A percentile compares a stretch with the other conserved stretches of the same genome.
Conservation (phyloP, 2,888 invertebrate species). For the Clanis bilineata region DNA sequence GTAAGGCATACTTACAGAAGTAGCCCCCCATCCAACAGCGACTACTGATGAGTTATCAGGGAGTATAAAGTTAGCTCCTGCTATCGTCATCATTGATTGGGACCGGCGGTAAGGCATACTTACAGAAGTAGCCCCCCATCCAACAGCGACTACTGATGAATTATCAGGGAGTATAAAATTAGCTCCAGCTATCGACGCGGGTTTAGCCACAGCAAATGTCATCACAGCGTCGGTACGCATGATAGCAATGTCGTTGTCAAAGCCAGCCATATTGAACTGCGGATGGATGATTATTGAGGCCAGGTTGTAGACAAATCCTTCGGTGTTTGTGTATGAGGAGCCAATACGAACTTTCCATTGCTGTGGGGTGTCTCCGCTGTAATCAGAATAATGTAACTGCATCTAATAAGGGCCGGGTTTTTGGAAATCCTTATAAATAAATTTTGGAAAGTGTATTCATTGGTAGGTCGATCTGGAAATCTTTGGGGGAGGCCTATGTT, state of each 20-base stretch:
- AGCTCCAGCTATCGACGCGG: not conserved
- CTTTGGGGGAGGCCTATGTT: too few relatives aligned
- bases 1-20: too few relatives aligned
- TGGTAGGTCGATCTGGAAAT: too few relatives aligned
- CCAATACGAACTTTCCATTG: slow-evolving; percentile 5
- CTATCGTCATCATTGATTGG: too few relatives aligned
- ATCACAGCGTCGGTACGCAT: not conserved
- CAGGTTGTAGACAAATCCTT: not conserved
- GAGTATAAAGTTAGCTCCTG: too few relatives aligned
- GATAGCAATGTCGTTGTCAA: not conserved
- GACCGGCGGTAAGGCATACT: too few relatives aligned
- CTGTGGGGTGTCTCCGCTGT: not conserved
- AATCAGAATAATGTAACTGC: too few relatives aligned
- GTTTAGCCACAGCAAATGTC: not conserved
- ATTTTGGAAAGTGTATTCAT: too few relatives aligned
- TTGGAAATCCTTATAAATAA: too few relatives aligned
- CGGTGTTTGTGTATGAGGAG: not conserved
- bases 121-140: slow-evolving; percentile 29
- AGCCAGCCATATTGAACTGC: not conserved
- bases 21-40: too few relatives aligned
- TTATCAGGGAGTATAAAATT: not conserved
- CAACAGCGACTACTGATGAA: not conserved
- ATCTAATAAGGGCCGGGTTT: too few relatives aligned
- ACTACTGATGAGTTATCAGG: too few relatives aligned
- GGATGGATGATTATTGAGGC: not conserved